These are phyloP conservation scores for Malthinus seriepunctatus DNA, from an alignment of 2,888 invertebrate species.

Conservation along the genomic window DNA sequence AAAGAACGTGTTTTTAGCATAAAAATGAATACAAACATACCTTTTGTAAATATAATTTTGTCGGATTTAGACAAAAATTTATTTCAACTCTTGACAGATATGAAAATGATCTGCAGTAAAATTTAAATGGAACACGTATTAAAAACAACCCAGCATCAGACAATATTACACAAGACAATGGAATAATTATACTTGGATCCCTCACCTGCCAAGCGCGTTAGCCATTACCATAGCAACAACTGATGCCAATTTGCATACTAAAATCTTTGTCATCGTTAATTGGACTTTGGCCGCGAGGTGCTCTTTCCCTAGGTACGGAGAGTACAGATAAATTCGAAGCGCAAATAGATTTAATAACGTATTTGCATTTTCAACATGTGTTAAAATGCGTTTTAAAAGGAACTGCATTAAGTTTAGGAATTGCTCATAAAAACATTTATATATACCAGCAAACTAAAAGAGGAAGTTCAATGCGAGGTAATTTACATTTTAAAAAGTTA, in stretches of 20 bases:
- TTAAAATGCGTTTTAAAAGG: conserved; percentile 19
- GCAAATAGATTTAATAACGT: conserved; percentile 20
- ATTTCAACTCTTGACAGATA: conserved; percentile 1
- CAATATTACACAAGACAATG: conserved; percentile 44
- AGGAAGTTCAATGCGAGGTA: conserved; percentile 45
- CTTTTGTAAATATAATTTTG: too few species aligned
- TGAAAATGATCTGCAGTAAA: conserved; percentile 2
- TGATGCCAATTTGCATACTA: conserved; percentile 49
- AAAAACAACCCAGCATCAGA: conserved; percentile 19
- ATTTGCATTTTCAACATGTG: conserved; percentile 8
- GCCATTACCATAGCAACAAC: conserved; percentile 44
- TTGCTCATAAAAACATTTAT: conserved; percentile 21
- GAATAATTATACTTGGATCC: conserved; percentile 49
- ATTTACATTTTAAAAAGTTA: conserved; percentile 51
- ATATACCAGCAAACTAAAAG: conserved; percentile 32
- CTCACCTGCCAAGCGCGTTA: conserved; percentile 41
- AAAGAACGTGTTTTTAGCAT: too few species aligned
- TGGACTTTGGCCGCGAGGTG: conserved; percentile 39
- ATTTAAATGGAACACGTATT: conserved; percentile 17
- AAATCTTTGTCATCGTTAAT: conserved; percentile 48
- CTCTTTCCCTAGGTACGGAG: conserved; percentile 22
- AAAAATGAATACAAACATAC: too few species aligned
- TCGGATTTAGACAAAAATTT: too few species aligned
- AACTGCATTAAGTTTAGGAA: conserved; percentile 20
- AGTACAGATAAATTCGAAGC: conserved; percentile 14